Percentiles rank a stretch among this genome's conserved stretches.
Evolutionary conservation across 2,888 invertebrate species (phyloP).

Genomic region (Epinotia demarniana): DNA sequence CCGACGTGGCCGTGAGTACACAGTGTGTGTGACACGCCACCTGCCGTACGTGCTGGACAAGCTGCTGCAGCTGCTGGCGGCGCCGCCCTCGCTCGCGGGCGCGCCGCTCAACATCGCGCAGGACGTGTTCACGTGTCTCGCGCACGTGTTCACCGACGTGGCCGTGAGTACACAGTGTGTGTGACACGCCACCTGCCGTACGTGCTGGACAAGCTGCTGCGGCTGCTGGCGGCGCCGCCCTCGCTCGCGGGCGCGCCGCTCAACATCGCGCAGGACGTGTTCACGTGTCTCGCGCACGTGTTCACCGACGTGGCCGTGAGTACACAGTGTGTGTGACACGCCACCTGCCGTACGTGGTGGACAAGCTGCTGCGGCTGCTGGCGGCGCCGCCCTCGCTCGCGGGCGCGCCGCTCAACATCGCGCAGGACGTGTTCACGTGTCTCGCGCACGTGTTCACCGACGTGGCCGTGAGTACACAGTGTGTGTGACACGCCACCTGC

Average conservation of each 20-base stretch:
- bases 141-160: slow-evolving; percentile 92
- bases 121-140: slow-evolving; percentile 95
- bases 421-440: slow-evolving; percentile 94
- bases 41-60: slow-evolving; percentile 93
- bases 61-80: slow-evolving; percentile 49
- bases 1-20: slow-evolving; percentile 89
- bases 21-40: slow-evolving; percentile 81
- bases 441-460: slow-evolving; percentile 93
- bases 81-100: slow-evolving; percentile 8
- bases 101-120: slow-evolving; percentile 64
- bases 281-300: slow-evolving; percentile 94
- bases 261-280: slow-evolving; percentile 93
- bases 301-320: slow-evolving; percentile 92
- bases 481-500: slow-evolving; percentile 86
- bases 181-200: slow-evolving; percentile 89
- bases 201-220: slow-evolving; percentile 88
- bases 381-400: slow-evolving; percentile 7
- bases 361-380: slow-evolving; percentile 81
- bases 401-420: neutral
- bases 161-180: slow-evolving; percentile 81
- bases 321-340: slow-evolving; percentile 66
- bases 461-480: slow-evolving; percentile 85
- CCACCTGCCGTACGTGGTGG: slow-evolving; percentile 91
- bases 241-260: slow-evolving; percentile 88
- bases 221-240: slow-evolving; percentile 92